Conservation (phyloP, 2,797 vertebrate genomes). For the Poecilia velifera region DNA sequence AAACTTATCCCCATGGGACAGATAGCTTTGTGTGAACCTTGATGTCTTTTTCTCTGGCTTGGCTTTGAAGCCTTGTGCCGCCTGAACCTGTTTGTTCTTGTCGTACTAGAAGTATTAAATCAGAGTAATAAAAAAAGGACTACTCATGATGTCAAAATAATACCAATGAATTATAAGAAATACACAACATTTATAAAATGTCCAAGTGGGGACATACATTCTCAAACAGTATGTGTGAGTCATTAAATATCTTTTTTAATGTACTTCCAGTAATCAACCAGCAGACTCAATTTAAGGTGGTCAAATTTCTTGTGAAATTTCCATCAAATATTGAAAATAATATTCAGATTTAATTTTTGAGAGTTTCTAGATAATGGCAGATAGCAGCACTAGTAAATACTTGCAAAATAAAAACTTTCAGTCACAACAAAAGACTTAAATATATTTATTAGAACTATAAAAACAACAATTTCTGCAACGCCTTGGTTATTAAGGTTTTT, state of each 20-base stretch:
- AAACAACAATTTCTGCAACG: not conserved
- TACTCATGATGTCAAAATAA: not conserved
- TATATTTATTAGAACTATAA: not conserved
- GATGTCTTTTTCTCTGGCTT: slow-evolving; percentile 10
- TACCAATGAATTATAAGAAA: not conserved
- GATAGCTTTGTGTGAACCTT: slow-evolving; percentile 35
- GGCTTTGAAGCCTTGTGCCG: slow-evolving; percentile 7
- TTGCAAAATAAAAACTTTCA: not conserved
- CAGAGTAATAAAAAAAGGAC: not conserved
- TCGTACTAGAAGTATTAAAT: not conserved
- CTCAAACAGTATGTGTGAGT: not conserved
- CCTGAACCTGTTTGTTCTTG: slow-evolving; percentile 17
- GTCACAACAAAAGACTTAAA: not conserved
- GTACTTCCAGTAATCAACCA: not conserved
- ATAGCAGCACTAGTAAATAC: not conserved
- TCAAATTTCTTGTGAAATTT: not conserved
- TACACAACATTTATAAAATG: not conserved
- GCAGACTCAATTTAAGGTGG: not conserved
- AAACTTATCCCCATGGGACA: slow-evolving; percentile 27
- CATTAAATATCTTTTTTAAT: not conserved
- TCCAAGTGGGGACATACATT: not conserved
- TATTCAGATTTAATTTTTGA: not conserved
- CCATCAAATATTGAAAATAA: not conserved
- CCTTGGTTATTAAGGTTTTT: not conserved
- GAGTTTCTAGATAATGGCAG: not conserved